Evolutionary conservation across 2,888 invertebrate genomes (phyloP).

Genomic region (Girardia tigrina): DNA sequence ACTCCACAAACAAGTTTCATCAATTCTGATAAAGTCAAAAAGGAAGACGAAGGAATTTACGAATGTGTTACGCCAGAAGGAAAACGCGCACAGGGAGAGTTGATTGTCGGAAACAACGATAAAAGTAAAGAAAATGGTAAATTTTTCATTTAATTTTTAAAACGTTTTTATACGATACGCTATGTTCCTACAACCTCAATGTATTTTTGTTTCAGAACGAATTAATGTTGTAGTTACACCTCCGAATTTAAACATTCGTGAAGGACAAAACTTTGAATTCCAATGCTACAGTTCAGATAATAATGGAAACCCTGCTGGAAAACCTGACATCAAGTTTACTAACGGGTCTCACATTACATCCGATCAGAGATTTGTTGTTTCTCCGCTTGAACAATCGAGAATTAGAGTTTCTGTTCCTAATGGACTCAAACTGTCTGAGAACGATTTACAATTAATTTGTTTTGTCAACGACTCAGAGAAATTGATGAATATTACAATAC

Average conservation of each 20-base stretch:
- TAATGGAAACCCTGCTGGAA: not conserved
- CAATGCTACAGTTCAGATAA: not conserved
- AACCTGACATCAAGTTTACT: not conserved
- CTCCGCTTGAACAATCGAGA: not conserved
- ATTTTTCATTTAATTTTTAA: too few species aligned
- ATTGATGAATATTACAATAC: not conserved
- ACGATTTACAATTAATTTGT: not conserved
- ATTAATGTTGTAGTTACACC: not conserved
- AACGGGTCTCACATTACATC: not conserved
- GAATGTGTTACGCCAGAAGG: not conserved
- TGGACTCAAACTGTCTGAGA: not conserved
- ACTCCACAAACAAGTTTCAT: conserved; percentile 3
- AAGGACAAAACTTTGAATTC: not conserved
- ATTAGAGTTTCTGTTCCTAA: not conserved
- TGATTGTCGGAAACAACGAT: not conserved
- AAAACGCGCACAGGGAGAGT: not conserved
- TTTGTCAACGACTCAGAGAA: not conserved
- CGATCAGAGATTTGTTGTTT: not conserved
- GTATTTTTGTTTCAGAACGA: not conserved
- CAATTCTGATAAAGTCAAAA: not conserved
- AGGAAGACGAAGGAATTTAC: not conserved
- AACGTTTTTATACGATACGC: too few species aligned
- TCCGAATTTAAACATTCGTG: not conserved
- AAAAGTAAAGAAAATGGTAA: too few species aligned
- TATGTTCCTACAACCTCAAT: too few species aligned